Percentiles rank a stretch among this genome's conserved stretches.
These are phyloP conservation scores for Dasypolia templi DNA, from an alignment of 2,888 invertebrate genomes.

Conservation along the genomic window DNA sequence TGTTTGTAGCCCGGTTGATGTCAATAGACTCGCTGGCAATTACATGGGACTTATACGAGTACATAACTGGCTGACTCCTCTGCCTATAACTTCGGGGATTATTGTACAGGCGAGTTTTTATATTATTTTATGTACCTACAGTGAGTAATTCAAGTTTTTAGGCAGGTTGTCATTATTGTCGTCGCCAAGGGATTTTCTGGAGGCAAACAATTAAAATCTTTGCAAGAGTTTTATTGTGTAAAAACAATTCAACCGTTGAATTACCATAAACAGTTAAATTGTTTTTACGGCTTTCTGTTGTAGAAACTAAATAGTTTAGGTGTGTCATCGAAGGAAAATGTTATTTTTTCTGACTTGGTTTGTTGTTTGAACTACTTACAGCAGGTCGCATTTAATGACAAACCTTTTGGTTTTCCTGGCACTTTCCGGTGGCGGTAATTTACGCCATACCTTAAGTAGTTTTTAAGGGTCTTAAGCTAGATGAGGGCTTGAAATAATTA, in stretches of 20 bases:
- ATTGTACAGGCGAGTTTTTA: neutral
- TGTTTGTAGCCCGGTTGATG: neutral
- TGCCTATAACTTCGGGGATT: neutral
- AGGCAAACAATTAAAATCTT: neutral
- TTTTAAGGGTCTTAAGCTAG: neutral
- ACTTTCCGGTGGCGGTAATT: neutral
- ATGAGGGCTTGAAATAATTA: neutral
- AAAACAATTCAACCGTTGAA: no score
- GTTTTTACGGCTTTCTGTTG: neutral
- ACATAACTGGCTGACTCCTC: no score
- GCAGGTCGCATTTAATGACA: slow-evolving; percentile 8
- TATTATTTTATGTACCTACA: neutral
- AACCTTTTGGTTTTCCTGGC: neutral
- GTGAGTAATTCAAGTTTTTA: neutral
- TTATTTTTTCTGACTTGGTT: neutral
- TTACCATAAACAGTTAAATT: neutral
- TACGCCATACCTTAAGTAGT: neutral
- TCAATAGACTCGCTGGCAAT: neutral
- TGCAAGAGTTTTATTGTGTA: neutral
- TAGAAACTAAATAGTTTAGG: neutral
- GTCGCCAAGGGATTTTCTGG: neutral
- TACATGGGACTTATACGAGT: no score
- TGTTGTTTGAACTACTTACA: neutral
- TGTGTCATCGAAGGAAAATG: neutral
- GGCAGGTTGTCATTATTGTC: neutral